Evolutionary conservation across 2,888 invertebrate genomes (phyloP).

Genomic region (Caenorhabditis drosophilae): DNA sequence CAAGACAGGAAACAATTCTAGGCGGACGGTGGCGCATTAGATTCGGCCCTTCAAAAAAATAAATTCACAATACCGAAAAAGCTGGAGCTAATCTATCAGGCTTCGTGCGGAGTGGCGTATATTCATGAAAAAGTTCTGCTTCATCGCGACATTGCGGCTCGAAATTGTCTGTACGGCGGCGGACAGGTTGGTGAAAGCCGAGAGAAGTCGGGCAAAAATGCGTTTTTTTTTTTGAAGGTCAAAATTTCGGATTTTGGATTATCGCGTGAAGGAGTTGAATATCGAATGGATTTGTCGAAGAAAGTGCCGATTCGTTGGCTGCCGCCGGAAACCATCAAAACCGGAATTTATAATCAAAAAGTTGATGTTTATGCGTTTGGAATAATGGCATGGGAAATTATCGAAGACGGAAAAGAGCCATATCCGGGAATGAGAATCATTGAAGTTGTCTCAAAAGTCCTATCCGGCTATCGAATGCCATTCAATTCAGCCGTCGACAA

Average conservation of each 20-base stretch:
- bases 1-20: too few relatives aligned
- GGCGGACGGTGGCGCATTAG: slow-evolving; percentile 45
- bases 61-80: slow-evolving; percentile 23
- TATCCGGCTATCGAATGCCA: slow-evolving; percentile 35
- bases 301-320: slow-evolving; percentile 47
- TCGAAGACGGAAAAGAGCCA: slow-evolving; percentile 26
- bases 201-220: too few relatives aligned
- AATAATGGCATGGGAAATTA: slow-evolving; percentile 28
- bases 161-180: slow-evolving; percentile 42
- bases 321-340: slow-evolving; percentile 34
- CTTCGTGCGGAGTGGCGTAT: slow-evolving; percentile 49
- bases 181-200: slow-evolving; percentile 25
- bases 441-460: slow-evolving; percentile 26
- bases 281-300: slow-evolving; percentile 32
- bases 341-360: slow-evolving; percentile 25
- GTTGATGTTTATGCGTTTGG: slow-evolving; percentile 46
- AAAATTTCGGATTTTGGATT: slow-evolving; percentile 45
- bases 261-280: slow-evolving; percentile 17
- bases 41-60: slow-evolving; percentile 46
- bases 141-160: slow-evolving; percentile 39
- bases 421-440: slow-evolving; percentile 18
- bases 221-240: slow-evolving; percentile 16
- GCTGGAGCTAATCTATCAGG: slow-evolving; percentile 47
- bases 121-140: slow-evolving; percentile 35
- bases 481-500: slow-evolving; percentile 1